phyloP scores from a whole-genome alignment of 1,140 invertebrate species.

The Dreissena polymorpha region DNA sequence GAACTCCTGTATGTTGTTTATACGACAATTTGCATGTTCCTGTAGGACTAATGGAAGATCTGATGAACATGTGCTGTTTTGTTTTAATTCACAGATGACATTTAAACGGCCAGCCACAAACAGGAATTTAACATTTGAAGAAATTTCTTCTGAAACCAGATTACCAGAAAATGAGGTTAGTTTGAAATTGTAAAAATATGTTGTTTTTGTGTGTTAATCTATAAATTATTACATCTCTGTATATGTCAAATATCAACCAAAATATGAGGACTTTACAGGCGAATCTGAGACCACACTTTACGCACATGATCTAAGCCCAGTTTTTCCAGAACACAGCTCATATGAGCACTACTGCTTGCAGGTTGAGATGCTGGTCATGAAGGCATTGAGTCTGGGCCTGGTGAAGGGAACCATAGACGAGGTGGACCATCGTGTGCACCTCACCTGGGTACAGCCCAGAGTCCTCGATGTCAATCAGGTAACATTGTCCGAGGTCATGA shows the following conservation, averaged over 20 bases:
- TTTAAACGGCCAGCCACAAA: slow-evolving; percentile 85
- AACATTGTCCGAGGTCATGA: slow-evolving; percentile 10
- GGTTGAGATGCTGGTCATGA: slow-evolving; percentile 98
- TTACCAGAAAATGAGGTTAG: slow-evolving; percentile 84
- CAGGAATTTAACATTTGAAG: slow-evolving; percentile 92
- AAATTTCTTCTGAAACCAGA: slow-evolving; percentile 93
- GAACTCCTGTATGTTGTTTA: too few species aligned
- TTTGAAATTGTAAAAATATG: not conserved
- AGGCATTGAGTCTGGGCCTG: slow-evolving; percentile 96
- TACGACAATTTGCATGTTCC: too few species aligned
- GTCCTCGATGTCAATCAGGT: slow-evolving; percentile 89
- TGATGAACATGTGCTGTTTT: slow-evolving; percentile 8
- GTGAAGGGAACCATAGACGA: slow-evolving; percentile 98
- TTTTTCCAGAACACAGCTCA: too few species aligned
- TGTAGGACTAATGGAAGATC: too few species aligned
- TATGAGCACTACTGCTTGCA: slow-evolving; percentile 78
- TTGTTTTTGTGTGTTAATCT: slow-evolving; percentile 4
- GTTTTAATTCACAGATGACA: slow-evolving; percentile 85
- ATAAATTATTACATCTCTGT: too few species aligned
- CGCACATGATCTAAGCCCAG: too few species aligned
- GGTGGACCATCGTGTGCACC: slow-evolving; percentile 89
- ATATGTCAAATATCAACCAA: too few species aligned
- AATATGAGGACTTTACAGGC: too few species aligned
- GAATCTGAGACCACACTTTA: too few species aligned
- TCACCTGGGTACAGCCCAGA: slow-evolving; percentile 96